Evolutionary conservation across 2,888 invertebrate genomes (phyloP).

Genomic region (Perizoma affinitatum): DNA sequence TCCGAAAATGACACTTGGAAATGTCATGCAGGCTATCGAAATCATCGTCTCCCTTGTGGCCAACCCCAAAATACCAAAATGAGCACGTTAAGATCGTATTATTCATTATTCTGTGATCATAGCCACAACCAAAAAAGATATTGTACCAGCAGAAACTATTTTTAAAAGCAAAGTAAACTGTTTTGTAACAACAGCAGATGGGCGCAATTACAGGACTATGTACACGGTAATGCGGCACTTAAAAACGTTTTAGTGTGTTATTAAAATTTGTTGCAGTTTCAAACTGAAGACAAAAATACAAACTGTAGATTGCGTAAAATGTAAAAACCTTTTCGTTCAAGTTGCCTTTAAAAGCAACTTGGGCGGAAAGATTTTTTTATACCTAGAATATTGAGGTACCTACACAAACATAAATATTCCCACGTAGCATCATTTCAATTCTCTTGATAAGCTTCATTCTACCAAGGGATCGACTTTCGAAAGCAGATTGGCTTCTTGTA

Average conservation of each 20-base stretch:
- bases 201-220: constrained; percentile 56
- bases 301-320: constrained; percentile 16
- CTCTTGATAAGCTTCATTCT: constrained; percentile 18
- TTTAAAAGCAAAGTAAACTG: constrained; percentile 27
- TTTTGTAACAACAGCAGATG: constrained; percentile 58
- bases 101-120: no score
- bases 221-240: constrained; percentile 57
- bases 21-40: neutral
- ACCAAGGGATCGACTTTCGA: constrained; percentile 10
- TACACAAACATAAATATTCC: neutral
- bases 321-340: constrained; percentile 4
- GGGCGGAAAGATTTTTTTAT: neutral
- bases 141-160: constrained; percentile 4
- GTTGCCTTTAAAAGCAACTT: constrained; percentile 11
- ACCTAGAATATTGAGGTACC: no score
- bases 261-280: constrained; percentile 49
- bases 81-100: no score
- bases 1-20: constrained; percentile 11
- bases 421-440: constrained; percentile 4
- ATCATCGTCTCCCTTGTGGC: no score
- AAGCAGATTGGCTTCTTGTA: constrained; percentile 43
- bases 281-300: constrained; percentile 33
- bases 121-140: constrained; percentile 1
- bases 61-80: no score
- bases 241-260: constrained; percentile 68